Conservation (phyloP, 2,113 vertebrate species). For the Apeltes quadracus region DNA sequence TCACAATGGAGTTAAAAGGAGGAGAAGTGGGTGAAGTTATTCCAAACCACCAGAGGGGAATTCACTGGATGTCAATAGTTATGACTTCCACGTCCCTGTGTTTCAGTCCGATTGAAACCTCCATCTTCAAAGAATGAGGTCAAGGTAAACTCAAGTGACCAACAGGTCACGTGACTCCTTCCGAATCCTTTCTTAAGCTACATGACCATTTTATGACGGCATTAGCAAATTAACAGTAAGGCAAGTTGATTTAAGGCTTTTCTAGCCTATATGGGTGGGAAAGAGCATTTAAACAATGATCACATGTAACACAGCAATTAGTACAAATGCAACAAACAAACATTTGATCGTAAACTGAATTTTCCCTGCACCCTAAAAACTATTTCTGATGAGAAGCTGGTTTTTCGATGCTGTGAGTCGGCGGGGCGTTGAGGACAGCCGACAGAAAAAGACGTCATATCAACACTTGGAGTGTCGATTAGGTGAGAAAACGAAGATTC, state of each 20-base stretch:
- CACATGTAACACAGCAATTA: not conserved
- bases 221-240: too few species aligned
- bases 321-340: not conserved
- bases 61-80: not conserved
- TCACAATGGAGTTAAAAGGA: constrained; percentile 33
- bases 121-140: not conserved
- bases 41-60: constrained; percentile 22
- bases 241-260: too few species aligned
- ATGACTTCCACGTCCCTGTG: constrained; percentile 3
- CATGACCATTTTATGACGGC: not conserved
- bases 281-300: not conserved
- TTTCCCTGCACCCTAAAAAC: not conserved
- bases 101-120: not conserved
- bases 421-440: constrained; percentile 33
- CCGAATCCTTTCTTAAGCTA: not conserved
- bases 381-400: not conserved
- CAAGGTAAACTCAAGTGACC: not conserved
- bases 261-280: not conserved
- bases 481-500: constrained; percentile 61
- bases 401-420: constrained; percentile 10
- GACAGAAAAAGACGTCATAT: constrained; percentile 43
- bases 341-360: not conserved
- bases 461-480: constrained; percentile 63
- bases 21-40: constrained; percentile 22
- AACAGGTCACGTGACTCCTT: not conserved